Percentiles rank a stretch among this genome's conserved stretches.
phyloP scores from a whole-genome alignment of 2,888 invertebrate species.

The Caradrina clavipalpis region DNA sequence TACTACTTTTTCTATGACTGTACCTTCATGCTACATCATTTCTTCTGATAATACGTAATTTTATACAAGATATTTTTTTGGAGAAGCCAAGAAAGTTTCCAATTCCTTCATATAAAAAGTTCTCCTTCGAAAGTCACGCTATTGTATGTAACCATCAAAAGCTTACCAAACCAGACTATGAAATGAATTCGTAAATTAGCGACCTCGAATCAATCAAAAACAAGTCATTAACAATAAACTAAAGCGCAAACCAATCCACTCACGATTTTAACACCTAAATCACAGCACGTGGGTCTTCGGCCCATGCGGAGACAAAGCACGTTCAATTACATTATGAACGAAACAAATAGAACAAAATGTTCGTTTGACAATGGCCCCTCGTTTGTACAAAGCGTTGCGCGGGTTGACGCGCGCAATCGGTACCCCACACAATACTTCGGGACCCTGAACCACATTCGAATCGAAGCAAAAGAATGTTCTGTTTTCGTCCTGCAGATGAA shows the following conservation, averaged over 20 bases:
- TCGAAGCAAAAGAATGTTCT: constrained; percentile 60
- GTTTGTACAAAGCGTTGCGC: constrained; percentile 68
- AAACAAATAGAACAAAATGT: constrained; percentile 61
- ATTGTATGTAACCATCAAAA: background rate
- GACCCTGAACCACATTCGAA: constrained; percentile 79
- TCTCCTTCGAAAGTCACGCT: background rate
- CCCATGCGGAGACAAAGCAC: constrained; percentile 42
- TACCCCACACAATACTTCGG: constrained; percentile 69
- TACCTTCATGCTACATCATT: too few relatives aligned
- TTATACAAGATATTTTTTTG: too few relatives aligned
- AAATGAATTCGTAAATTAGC: constrained; percentile 7
- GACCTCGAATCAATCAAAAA: constrained; percentile 7
- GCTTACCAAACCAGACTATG: background rate
- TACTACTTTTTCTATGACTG: too few relatives aligned
- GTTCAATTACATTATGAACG: constrained; percentile 50
- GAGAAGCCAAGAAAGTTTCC: too few relatives aligned
- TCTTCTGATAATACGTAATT: too few relatives aligned
- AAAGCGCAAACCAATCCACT: constrained; percentile 4
- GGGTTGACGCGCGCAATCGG: constrained; percentile 68
- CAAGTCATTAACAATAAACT: background rate
- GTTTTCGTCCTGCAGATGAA: constrained; percentile 47
- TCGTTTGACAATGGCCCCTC: constrained; percentile 56
- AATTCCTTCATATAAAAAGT: too few relatives aligned
- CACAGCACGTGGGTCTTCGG: constrained; percentile 41
- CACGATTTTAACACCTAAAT: constrained; percentile 32